Conservation (phyloP, 2,888 invertebrate species). For the Drosophila kanekoi region DNA sequence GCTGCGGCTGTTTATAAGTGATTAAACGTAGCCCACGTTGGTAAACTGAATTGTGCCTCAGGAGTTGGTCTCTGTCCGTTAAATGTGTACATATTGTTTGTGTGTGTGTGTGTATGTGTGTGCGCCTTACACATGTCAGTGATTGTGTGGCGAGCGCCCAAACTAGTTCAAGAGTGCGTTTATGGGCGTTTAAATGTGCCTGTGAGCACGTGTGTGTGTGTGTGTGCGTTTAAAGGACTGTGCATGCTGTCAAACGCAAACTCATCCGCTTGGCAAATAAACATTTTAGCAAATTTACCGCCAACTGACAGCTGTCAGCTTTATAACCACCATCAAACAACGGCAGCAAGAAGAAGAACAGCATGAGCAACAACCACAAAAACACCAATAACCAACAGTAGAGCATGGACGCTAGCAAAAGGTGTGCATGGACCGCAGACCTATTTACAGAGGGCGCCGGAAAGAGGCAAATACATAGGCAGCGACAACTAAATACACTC, state of each 20-base stretch:
- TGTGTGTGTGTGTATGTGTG: slow-evolving; percentile 34
- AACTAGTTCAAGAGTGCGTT: slow-evolving; percentile 61
- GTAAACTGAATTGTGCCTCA: slow-evolving; percentile 54
- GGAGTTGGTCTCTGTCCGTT: slow-evolving; percentile 35
- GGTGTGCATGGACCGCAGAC: slow-evolving; percentile 69
- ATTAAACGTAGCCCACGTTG: slow-evolving; percentile 68
- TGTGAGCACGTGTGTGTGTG: slow-evolving; percentile 11
- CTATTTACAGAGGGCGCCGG: slow-evolving; percentile 57
- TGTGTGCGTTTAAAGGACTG: slow-evolving; percentile 38
- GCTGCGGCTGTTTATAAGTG: slow-evolving; percentile 74
- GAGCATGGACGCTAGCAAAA: slow-evolving; percentile 45
- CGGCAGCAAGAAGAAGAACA: slow-evolving; percentile 39
- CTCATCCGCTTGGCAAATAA: slow-evolving; percentile 79
- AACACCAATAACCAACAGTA: slow-evolving; percentile 29
- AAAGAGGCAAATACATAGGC: slow-evolving; percentile 33
- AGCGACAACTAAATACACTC: slow-evolving; percentile 72
- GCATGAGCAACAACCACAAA: slow-evolving; percentile 26
- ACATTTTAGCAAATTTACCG: slow-evolving; percentile 81
- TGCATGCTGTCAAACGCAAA: slow-evolving; percentile 74
- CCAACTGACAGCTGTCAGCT: slow-evolving; percentile 82
- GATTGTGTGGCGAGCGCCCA: slow-evolving; percentile 51
- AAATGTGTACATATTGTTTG: slow-evolving; percentile 17
- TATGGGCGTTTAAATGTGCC: slow-evolving; percentile 10
- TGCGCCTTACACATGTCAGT: slow-evolving; percentile 54
- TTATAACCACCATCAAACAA: slow-evolving; percentile 81